Evolutionary conservation across 2,888 invertebrate genomes (phyloP), one percentile per base, ranked within the genome.

Genomic region (Arrhopalites spinosus): DNA sequence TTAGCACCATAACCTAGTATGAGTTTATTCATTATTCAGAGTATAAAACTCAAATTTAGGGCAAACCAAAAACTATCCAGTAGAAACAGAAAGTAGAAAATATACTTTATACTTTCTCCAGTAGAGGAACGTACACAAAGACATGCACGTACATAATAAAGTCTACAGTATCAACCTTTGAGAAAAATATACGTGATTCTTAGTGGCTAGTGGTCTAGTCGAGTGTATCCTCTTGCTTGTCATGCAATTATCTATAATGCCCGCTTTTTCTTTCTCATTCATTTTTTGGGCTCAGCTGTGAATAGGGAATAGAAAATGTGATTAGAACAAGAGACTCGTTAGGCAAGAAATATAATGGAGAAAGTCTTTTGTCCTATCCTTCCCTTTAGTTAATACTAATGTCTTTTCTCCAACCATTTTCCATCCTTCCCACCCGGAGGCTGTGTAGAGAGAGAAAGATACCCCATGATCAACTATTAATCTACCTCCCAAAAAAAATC

Each of bases 1-100:
- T 43, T 71, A 71, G n/a, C 71, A 71, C 71, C 59, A 59, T 71
- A 71, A 71, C 71, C 71, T 71, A 71, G 59, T 61, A 56, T 71
- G 59, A 59, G 25, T 59, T 15, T 30, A 59, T 71, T 36, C 43
- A 71, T 59, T 71, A 71, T 71, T 71, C 59, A 71, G 36, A 36
- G 36, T 59, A 20, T 45, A 43, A 71, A 36, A 20, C 11, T 25
- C 13, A 25, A 71, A 59, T 71, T 25, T 59, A 59, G 71, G 71
- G 17, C 59, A 59, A 56, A 56, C 59, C 5, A 15, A 17, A n/a
- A n/a, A 36, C 36, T 36, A 36, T 36, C 36, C 36, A 36, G 36
- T 36, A 36, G 36, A 36, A 36, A 36, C 36, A 11, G 36, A 36
- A 36, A 36, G 36, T 36, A 7, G 36, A 36, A 36, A 36, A 36